Base-by-base conservation (phyloP, 2,113 vertebrate species). In the Columba janthina region DNA sequence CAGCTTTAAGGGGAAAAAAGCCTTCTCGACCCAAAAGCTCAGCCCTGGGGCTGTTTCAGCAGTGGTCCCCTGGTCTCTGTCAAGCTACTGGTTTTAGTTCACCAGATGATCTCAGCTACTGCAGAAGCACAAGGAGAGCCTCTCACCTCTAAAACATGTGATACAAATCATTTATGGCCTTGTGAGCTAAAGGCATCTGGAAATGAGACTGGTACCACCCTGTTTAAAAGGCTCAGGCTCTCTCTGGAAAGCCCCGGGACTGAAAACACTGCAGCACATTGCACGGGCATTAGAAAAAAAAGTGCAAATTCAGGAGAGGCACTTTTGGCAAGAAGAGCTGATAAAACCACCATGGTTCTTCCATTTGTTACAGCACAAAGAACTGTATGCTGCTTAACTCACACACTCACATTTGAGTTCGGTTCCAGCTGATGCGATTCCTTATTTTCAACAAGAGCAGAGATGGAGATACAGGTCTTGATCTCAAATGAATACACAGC, bases 101-200 rank as follows among this genome's bases (percentile, higher is more conserved):
- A 66, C 73, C 48, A 64, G 72, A 83, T 71, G 85, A 92, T 74
- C 85, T 95, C 85, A 81, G 85, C 82, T 89, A 83, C 94, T 75
- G 85, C 51, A 32, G 92, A 90, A 65, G 6, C 65, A 64, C 57
- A 67, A 1, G 26, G 79, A 76, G 56, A 84, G 44, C 57, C 53
- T 72, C 74, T 91, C 6, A 0, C 54, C 75, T 91, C 88, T 81
- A 50, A 86, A 14, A 60, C 38, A 48, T 38, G 17, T 2, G 38
- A 86, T 86, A 51, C 72, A 67, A 76, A 81, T 71, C 20, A 74
- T 74, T 90, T 77, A 85, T 9, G 53, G 70, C 56, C 66, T 44
- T 42, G 21, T 78, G 76, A 95, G 92, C 72, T 85, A 76, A 57
- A 94, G 9, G 38, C 82, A 50, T 50, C 87, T 84, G 85, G 85